Percentiles rank a stretch among this genome's conserved stretches.
Evolutionary conservation across 2,797 vertebrate genomes (phyloP).

Genomic region (Parauchenoglanis ngamensis): DNA sequence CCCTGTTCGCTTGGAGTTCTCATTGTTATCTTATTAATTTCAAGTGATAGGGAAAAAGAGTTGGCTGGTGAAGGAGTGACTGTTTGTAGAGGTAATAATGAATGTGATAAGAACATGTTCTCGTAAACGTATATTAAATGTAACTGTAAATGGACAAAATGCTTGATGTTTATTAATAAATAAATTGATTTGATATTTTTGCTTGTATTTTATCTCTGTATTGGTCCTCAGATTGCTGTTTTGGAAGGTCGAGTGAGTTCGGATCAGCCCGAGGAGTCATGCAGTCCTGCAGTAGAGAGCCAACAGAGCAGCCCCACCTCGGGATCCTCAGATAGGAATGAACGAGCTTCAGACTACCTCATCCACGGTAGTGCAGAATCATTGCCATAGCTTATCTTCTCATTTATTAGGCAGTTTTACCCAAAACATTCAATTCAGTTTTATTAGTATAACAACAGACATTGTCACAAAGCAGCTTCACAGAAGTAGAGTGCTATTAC

Average conservation of each 20-base stretch:
- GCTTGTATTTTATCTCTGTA: not conserved
- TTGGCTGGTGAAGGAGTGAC: not conserved
- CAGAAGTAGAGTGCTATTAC: too few relatives aligned
- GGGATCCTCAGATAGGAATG: conserved; percentile 59
- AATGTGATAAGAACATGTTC: not conserved
- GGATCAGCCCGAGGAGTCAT: conserved; percentile 56
- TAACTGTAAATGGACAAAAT: not conserved
- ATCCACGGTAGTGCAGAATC: conserved; percentile 60
- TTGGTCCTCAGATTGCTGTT: conserved; percentile 60
- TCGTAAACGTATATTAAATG: not conserved
- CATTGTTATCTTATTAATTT: not conserved
- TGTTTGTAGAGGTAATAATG: not conserved
- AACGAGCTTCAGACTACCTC: conserved; percentile 59
- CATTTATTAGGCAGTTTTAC: not conserved
- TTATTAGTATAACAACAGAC: too few relatives aligned
- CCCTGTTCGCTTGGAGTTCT: not conserved
- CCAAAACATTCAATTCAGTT: too few relatives aligned
- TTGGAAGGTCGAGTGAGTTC: conserved; percentile 68
- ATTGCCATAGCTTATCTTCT: not conserved
- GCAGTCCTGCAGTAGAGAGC: conserved; percentile 54
- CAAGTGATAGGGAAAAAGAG: not conserved
- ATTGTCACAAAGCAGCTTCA: too few relatives aligned
- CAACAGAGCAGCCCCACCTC: conserved; percentile 56
- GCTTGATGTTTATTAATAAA: not conserved
- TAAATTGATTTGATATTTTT: not conserved